Evolutionary conservation across 1,140 invertebrate species (phyloP).

Genomic region (Habropoda laboriosa): DNA sequence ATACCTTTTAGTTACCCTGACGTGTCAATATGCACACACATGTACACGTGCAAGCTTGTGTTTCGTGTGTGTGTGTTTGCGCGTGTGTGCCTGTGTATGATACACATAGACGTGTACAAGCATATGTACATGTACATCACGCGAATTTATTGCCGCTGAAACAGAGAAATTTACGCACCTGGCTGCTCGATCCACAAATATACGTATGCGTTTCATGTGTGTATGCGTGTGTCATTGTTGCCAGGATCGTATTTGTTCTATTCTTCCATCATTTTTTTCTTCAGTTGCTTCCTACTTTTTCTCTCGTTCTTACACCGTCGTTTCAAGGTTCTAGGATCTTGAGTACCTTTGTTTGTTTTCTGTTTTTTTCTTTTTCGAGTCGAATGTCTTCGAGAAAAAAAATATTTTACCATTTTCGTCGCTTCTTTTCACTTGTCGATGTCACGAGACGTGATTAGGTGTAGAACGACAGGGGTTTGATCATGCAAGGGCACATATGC

Average conservation of each 20-base stretch:
- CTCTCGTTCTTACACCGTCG: background rate
- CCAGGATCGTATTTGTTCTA: background rate
- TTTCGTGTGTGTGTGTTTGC: no score
- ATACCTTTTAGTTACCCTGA: slow-evolving; percentile 64
- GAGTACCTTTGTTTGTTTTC: background rate
- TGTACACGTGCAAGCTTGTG: slow-evolving; percentile 59
- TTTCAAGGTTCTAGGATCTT: no score
- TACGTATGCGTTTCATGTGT: background rate
- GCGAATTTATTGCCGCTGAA: slow-evolving; percentile 60
- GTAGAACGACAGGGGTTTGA: background rate
- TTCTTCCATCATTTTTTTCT: background rate
- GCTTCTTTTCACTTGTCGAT: background rate
- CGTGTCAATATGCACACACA: slow-evolving; percentile 59
- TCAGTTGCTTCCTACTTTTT: background rate
- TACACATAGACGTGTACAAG: slow-evolving; percentile 55
- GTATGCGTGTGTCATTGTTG: background rate
- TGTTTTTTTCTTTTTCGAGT: no score
- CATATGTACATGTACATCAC: slow-evolving; percentile 58
- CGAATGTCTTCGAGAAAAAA: background rate
- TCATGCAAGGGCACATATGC: background rate
- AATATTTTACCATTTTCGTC: background rate
- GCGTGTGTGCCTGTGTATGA: slow-evolving; percentile 50
- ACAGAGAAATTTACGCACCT: slow-evolving; percentile 34
- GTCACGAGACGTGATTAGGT: background rate
- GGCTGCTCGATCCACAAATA: slow-evolving; percentile 13